phyloP scores from a whole-genome alignment of 2,888 invertebrate species.

The Mallateleia sp. region DNA sequence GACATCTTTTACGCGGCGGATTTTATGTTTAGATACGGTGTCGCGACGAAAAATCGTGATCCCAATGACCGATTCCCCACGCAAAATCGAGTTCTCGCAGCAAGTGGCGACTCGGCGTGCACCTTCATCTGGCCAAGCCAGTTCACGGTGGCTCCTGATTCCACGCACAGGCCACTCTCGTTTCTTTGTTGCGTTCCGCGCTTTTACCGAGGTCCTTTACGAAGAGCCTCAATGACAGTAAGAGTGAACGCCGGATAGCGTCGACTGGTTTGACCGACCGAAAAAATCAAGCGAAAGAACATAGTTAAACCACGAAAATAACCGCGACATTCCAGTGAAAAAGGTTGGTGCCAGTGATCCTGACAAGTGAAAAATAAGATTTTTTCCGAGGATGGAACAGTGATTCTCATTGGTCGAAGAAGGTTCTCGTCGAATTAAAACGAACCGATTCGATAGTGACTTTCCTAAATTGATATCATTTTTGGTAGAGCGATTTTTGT shows the following conservation, averaged over 20 bases:
- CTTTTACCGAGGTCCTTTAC: slow-evolving; percentile 26
- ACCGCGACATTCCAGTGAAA: slow-evolving; percentile 21
- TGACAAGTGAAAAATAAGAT: neutral
- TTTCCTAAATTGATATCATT: too few relatives aligned
- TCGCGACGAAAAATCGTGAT: slow-evolving; percentile 27
- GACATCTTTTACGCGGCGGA: too few relatives aligned
- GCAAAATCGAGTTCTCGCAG: slow-evolving; percentile 25
- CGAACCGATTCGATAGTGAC: too few relatives aligned
- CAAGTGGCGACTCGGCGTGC: slow-evolving; percentile 2
- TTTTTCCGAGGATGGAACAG: too few relatives aligned
- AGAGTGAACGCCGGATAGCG: slow-evolving; percentile 39
- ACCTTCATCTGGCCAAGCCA: slow-evolving; percentile 53
- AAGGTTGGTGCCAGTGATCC: slow-evolving; percentile 43
- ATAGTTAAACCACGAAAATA: neutral
- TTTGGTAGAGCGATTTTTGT: too few relatives aligned
- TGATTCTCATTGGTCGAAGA: too few relatives aligned
- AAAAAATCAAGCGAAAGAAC: slow-evolving; percentile 7
- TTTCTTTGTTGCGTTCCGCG: neutral
- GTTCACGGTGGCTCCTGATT: slow-evolving; percentile 62
- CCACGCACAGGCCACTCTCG: slow-evolving; percentile 46
- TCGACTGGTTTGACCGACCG: neutral
- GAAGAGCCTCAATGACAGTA: slow-evolving; percentile 51
- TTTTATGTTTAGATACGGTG: neutral
- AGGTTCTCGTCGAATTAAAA: too few relatives aligned
- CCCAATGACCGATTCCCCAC: slow-evolving; percentile 42